Evolutionary conservation across 2,888 invertebrate genomes (phyloP).

Genomic region (Cheilosia urbana): DNA sequence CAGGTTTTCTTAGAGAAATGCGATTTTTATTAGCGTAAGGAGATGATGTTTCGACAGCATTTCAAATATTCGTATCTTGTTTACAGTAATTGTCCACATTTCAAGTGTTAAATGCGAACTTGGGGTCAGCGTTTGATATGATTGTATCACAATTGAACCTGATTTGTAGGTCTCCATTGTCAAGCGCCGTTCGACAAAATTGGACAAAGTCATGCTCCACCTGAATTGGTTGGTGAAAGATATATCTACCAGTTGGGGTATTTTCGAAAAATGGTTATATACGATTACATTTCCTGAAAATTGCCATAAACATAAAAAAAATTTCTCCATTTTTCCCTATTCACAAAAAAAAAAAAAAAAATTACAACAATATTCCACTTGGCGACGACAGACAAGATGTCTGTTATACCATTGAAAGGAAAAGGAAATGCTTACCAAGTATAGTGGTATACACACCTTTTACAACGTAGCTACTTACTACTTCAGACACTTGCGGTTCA

Average conservation of each 20-base stretch:
- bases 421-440: slow-evolving; percentile 51
- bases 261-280: neutral
- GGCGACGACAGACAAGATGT: neutral
- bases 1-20: slow-evolving; percentile 34
- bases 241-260: neutral
- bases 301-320: neutral
- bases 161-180: no score
- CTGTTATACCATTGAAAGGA: slow-evolving; percentile 41
- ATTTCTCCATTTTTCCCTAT: neutral
- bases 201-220: no score
- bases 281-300: neutral
- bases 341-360: neutral
- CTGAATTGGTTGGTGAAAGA: neutral
- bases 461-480: slow-evolving; percentile 17
- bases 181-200: no score
- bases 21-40: slow-evolving; percentile 20
- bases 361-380: neutral
- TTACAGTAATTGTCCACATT: no score
- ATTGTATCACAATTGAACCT: neutral
- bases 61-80: neutral
- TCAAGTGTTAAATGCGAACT: no score
- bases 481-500: slow-evolving; percentile 51
- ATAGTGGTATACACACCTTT: slow-evolving; percentile 22
- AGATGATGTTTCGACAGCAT: neutral
- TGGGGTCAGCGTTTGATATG: neutral